These are phyloP conservation scores for Cairina moschata DNA, from an alignment of 2,113 vertebrate species.

Conservation along the genomic window DNA sequence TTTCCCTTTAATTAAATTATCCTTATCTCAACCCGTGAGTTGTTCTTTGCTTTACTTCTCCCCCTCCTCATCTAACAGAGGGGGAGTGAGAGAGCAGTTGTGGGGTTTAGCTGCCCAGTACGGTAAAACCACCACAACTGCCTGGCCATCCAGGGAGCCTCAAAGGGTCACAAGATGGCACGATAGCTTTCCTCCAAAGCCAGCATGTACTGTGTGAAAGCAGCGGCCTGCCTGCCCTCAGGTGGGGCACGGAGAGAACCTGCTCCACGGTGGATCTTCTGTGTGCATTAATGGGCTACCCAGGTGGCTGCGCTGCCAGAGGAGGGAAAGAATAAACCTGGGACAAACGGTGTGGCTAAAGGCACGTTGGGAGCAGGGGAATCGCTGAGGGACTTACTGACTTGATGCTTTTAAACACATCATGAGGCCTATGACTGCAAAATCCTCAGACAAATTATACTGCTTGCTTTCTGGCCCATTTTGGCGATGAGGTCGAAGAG, in stretches of 20 bases:
- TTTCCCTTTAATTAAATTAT: too few relatives aligned
- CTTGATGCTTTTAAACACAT: neutral
- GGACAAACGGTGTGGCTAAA: neutral
- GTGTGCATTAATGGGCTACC: neutral
- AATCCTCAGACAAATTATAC: neutral
- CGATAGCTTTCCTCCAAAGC: neutral
- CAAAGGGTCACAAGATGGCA: fast-evolving
- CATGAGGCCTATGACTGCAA: neutral
- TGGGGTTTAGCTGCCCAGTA: too few relatives aligned
- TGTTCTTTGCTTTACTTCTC: too few relatives aligned
- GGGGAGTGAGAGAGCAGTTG: too few relatives aligned
- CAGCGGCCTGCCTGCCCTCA: neutral
- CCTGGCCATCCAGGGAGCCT: neutral
- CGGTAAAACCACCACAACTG: too few relatives aligned
- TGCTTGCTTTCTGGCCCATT: neutral
- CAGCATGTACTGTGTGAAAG: neutral
- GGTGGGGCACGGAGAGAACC: fast-evolving
- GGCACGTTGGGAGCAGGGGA: neutral
- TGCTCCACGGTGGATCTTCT: neutral
- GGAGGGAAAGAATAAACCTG: neutral
- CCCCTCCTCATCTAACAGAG: too few relatives aligned
- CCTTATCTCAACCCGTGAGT: too few relatives aligned
- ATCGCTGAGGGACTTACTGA: fast-evolving
- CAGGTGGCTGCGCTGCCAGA: neutral
- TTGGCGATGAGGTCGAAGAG: neutral